A percentile compares a stretch with the other conserved stretches of the same genome.
phyloP scores from a whole-genome alignment of 1,140 invertebrate species.

The Drosophila orosa region DNA sequence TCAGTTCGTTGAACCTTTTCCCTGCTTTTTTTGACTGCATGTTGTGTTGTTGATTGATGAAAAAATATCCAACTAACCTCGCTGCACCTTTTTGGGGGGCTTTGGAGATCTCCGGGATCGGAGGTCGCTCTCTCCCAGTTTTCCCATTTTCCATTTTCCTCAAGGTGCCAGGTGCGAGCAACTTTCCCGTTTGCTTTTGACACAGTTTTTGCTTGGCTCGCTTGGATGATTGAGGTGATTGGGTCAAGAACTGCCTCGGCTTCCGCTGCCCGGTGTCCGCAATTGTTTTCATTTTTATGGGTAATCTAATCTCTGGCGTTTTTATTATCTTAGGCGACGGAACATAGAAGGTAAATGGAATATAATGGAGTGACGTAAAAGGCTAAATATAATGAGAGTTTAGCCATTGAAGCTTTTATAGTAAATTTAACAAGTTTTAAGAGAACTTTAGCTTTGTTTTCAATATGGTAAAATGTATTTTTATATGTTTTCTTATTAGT shows the following conservation, averaged over 20 bases:
- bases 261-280: constrained; percentile 18
- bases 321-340: constrained; percentile 16
- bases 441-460: not conserved
- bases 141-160: constrained; percentile 32
- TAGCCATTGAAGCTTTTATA: not conserved
- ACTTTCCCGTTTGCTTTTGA: constrained; percentile 49
- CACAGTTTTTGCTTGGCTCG: constrained; percentile 29
- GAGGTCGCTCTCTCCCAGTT: constrained; percentile 12
- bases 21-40: constrained; percentile 3
- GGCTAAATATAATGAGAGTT: constrained; percentile 11
- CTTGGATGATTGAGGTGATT: constrained; percentile 48
- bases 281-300: constrained; percentile 31
- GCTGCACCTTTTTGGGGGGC: constrained; percentile 10
- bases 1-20: constrained; percentile 33
- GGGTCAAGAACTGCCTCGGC: constrained; percentile 49
- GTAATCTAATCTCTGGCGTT: constrained; percentile 41
- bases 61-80: constrained; percentile 12
- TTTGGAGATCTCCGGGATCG: constrained; percentile 1
- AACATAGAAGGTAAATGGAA: constrained; percentile 35
- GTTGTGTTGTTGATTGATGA: constrained; percentile 10
- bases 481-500: no score
- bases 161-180: constrained; percentile 15
- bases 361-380: constrained; percentile 32
- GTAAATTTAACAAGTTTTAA: not conserved
- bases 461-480: not conserved